These are phyloP conservation scores for Anguilla megastoma DNA, from an alignment of 2,797 vertebrate genomes.

Conservation along the genomic window DNA sequence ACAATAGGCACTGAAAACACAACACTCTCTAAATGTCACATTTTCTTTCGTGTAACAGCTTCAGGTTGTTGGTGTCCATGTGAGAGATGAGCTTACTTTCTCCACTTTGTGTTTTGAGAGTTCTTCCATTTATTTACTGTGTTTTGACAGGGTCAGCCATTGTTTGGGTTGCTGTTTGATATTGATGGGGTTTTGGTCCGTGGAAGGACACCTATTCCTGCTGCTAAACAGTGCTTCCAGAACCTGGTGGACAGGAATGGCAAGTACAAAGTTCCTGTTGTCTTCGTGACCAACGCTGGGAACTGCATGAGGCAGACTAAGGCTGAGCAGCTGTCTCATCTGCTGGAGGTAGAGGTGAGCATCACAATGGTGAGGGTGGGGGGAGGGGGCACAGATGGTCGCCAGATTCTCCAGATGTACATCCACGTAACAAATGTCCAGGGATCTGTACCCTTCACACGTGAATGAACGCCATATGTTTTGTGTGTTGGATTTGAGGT, in stretches of 20 bases:
- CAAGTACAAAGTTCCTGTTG: slow-evolving; percentile 84
- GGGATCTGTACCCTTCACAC: neutral
- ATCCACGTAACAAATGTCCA: neutral
- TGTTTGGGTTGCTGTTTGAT: slow-evolving; percentile 91
- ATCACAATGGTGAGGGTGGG: neutral
- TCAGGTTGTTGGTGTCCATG: neutral
- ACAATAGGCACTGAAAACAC: neutral
- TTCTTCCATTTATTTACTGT: neutral
- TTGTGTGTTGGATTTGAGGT: neutral
- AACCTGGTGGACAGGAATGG: slow-evolving; percentile 76
- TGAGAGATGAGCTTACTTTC: neutral
- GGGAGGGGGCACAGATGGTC: neutral
- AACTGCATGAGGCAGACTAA: slow-evolving; percentile 84
- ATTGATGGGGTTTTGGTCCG: slow-evolving; percentile 93
- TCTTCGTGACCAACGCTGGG: slow-evolving; percentile 94
- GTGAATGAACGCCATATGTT: neutral
- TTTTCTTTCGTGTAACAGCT: neutral
- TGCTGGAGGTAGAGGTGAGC: slow-evolving; percentile 85
- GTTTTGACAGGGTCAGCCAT: slow-evolving; percentile 51
- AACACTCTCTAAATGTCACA: neutral
- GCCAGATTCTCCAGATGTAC: neutral
- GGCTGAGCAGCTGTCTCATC: slow-evolving; percentile 82
- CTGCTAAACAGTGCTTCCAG: slow-evolving; percentile 83
- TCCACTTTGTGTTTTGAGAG: neutral
- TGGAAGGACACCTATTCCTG: slow-evolving; percentile 83